Evolutionary conservation across 2,888 invertebrate genomes (phyloP).

Genomic region (Punctoribates punctum): DNA sequence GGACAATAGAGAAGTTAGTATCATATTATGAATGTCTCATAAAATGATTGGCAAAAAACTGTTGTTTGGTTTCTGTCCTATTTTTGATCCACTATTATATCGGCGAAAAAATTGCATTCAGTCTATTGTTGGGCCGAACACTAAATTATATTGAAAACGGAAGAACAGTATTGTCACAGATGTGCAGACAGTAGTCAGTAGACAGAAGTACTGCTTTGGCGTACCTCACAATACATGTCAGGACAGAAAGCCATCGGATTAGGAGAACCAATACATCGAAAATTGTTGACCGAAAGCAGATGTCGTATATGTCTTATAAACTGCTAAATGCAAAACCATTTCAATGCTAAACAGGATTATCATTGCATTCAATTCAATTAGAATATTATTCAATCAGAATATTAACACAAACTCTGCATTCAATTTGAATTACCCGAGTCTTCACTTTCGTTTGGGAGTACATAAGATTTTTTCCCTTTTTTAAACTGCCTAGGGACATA

Average conservation of each 20-base stretch:
- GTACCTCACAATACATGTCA: too few species aligned
- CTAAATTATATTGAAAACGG: conserved; percentile 16
- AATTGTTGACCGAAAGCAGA: conserved; percentile 25
- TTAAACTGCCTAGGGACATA: neutral
- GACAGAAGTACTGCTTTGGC: too few species aligned
- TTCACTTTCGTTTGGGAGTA: neutral
- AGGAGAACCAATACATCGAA: neutral
- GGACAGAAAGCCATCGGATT: neutral
- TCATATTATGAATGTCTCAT: conserved; percentile 23
- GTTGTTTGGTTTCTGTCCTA: neutral
- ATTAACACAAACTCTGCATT: neutral
- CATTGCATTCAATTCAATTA: neutral
- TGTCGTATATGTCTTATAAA: conserved; percentile 13
- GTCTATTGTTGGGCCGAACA: conserved; percentile 16
- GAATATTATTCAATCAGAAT: neutral
- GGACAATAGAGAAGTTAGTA: conserved; percentile 16
- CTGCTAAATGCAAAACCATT: conserved; percentile 4
- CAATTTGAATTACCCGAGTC: neutral
- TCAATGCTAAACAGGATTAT: conserved; percentile 22
- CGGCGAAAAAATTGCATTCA: conserved; percentile 2
- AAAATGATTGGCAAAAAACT: conserved; percentile 33
- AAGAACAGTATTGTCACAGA: conserved; percentile 33
- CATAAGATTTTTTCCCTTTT: neutral
- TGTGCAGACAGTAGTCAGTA: too few species aligned
- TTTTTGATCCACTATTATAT: conserved; percentile 4